Base-by-base conservation (phyloP, 2,797 vertebrate species). In the Momotus momota region DNA sequence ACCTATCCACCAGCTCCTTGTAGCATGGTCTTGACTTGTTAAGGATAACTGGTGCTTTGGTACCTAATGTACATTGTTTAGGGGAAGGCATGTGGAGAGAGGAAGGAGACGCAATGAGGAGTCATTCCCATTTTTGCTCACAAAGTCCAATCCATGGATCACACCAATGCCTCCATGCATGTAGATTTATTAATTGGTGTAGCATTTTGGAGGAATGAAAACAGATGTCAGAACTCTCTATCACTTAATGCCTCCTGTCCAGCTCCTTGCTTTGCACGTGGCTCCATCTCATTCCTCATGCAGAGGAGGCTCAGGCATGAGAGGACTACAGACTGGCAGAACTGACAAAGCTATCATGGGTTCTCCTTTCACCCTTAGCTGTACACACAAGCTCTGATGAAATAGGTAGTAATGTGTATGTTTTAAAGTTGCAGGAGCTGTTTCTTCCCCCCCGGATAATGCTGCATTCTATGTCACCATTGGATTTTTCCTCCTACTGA, bases 401-500 rank as follows among this genome's bases (percentile, higher is more conserved):
- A 23, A 10, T 27, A 40, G 21, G 57, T 46, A 29, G 19, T 89
- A 90, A 96, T 26, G 25, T 23, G 7, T 93, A 25, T 95, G 51
- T 95, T 93, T 93, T 80, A 64, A 83, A 95, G 65, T 98, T 98
- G n/a, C 96, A 98, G 98, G 85, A 54, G 88, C 85, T 46, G 96
- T 97, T 85, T 96, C 86, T 86, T 93, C 91, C 35, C 57, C 93
- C 26, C 77, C 8, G 54, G 97, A 97, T 89, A 96, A 95, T 38
- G 60, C 95, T 81, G 88, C 90, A 20, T 95, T 98, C 88, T 98
- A 96, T 18, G 82, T 61, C n/a, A 92, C 88, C 9, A 15, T 80
- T 77, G 98, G 98, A 89, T 88, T 97, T 61, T 97, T 97, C 74
- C 62, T 98, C 33, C 92, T 96, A 5, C 88, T 98, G 84, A 93